These are phyloP conservation scores for Probaryconus sp. DNA, from an alignment of 1,140 invertebrate species.

Conservation along the genomic window DNA sequence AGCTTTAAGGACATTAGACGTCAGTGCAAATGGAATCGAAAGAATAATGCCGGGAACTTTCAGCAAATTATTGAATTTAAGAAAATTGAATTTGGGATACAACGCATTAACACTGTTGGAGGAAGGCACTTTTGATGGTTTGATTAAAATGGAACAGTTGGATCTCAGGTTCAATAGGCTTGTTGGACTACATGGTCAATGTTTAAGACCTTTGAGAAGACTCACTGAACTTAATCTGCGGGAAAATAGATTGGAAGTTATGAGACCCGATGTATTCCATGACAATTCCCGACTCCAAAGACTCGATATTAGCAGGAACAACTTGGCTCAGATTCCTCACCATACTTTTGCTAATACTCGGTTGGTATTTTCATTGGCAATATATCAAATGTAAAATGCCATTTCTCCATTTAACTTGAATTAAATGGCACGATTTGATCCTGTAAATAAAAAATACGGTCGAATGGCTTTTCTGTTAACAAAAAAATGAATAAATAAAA, in stretches of 20 bases:
- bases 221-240: conserved; percentile 85
- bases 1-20: conserved; percentile 84
- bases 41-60: conserved; percentile 83
- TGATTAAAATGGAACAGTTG: conserved; percentile 85
- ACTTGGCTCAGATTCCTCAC: conserved; percentile 83
- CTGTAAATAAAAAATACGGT: too few relatives aligned
- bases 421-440: too few relatives aligned
- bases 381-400: too few relatives aligned
- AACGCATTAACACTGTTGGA: conserved; percentile 87
- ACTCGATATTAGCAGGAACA: conserved; percentile 88
- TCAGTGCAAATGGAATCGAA: conserved; percentile 87
- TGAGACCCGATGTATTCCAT: conserved; percentile 83
- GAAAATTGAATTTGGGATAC: conserved; percentile 86
- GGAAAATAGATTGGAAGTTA: conserved; percentile 86
- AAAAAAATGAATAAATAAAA: too few relatives aligned
- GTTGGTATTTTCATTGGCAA: conserved; percentile 60
- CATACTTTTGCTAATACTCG: conserved; percentile 82
- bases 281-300: conserved; percentile 82
- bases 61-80: conserved; percentile 83
- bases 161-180: conserved; percentile 88
- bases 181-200: conserved; percentile 82
- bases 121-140: conserved; percentile 83
- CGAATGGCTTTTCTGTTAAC: too few relatives aligned
- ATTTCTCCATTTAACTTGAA: too few relatives aligned
- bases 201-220: conserved; percentile 81